These are phyloP conservation scores for Epinotia bilunana DNA, from an alignment of 2,888 invertebrate genomes.

Conservation along the genomic window DNA sequence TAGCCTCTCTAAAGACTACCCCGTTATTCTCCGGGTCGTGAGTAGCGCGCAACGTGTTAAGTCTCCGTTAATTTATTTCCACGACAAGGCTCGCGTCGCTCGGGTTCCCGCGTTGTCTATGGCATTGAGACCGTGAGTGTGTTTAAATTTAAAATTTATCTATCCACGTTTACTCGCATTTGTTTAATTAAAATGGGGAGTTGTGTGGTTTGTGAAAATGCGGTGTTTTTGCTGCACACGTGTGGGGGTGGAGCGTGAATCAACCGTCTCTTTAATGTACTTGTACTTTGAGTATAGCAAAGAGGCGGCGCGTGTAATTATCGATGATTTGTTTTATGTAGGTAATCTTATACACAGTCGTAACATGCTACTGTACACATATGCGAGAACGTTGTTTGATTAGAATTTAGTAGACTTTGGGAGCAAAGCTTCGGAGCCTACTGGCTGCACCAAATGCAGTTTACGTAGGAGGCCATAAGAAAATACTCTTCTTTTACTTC, in stretches of 20 bases:
- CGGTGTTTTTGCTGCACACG: constrained; percentile 8
- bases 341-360: no score
- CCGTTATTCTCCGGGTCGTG: not conserved
- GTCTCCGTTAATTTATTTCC: constrained; percentile 39
- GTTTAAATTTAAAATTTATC: constrained; percentile 18
- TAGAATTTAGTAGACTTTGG: not conserved
- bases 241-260: not conserved
- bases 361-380: no score
- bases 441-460: no score
- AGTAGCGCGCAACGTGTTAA: constrained; percentile 35
- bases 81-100: not conserved
- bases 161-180: constrained; percentile 19
- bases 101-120: constrained; percentile 21
- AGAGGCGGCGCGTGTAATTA: not conserved
- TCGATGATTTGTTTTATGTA: not conserved
- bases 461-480: no score
- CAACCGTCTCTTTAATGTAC: not conserved
- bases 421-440: not conserved
- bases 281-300: not conserved
- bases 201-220: constrained; percentile 1
- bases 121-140: constrained; percentile 11
- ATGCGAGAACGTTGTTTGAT: not conserved
- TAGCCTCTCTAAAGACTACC: not conserved
- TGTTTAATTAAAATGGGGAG: constrained; percentile 33
- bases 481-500: no score